A percentile compares a stretch with the other conserved stretches of the same genome.
Evolutionary conservation across 2,113 vertebrate genomes (phyloP).

Genomic region (Mola mola): DNA sequence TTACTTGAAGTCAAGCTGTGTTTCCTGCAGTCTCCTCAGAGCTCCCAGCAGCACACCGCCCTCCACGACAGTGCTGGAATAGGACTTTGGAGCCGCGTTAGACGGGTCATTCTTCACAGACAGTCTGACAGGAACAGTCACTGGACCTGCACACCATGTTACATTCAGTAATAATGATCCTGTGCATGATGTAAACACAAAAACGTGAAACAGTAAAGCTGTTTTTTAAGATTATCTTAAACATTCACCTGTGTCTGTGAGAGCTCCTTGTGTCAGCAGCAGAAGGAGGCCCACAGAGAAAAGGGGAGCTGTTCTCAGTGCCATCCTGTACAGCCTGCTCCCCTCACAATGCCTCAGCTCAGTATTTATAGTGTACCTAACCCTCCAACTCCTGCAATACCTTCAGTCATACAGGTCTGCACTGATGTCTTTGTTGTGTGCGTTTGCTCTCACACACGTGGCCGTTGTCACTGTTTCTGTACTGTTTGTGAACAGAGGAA

Average conservation of each 20-base stretch:
- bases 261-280: conserved; percentile 23
- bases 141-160: conserved; percentile 17
- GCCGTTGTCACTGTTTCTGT: not conserved
- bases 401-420: not conserved
- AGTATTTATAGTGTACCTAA: conserved; percentile 44
- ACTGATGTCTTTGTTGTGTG: not conserved
- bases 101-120: conserved; percentile 60
- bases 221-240: not conserved
- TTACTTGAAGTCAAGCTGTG: conserved; percentile 66
- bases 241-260: conserved; percentile 40
- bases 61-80: conserved; percentile 48
- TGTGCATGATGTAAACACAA: not conserved
- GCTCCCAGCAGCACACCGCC: conserved; percentile 71
- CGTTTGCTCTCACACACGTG: conserved; percentile 27
- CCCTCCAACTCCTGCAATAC: conserved; percentile 11
- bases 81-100: conserved; percentile 41
- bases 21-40: conserved; percentile 67
- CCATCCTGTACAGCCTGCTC: conserved; percentile 32
- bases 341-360: not conserved
- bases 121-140: conserved; percentile 52
- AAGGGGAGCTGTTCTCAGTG: conserved; percentile 10
- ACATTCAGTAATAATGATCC: not conserved
- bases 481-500: conserved; percentile 16
- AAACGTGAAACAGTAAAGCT: not conserved
- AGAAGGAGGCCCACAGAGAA: conserved; percentile 54